Evolutionary conservation across 2,888 invertebrate species (phyloP).

Genomic region (Monoplex corrugatus): DNA sequence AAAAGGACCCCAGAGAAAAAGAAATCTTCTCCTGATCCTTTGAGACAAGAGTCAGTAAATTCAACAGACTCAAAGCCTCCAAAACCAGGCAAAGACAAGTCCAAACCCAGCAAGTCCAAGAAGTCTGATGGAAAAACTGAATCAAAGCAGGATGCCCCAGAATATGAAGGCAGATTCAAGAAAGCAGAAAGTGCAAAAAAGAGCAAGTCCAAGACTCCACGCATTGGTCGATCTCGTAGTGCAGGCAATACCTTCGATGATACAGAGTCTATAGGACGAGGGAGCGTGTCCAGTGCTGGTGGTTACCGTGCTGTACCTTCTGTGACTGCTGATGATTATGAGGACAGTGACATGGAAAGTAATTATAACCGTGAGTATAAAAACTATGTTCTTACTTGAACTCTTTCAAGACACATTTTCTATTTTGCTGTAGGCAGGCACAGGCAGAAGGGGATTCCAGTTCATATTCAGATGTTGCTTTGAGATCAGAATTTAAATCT

Average conservation of each 20-base stretch:
- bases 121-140: constrained; percentile 51
- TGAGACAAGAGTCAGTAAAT: background rate
- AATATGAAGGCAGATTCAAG: constrained; percentile 56
- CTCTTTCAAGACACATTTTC: too few relatives aligned
- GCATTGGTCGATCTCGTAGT: constrained; percentile 57
- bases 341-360: constrained; percentile 57
- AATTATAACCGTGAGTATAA: constrained; percentile 59
- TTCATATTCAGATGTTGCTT: too few relatives aligned
- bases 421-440: too few relatives aligned
- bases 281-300: constrained; percentile 43
- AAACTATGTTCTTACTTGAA: too few relatives aligned
- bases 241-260: constrained; percentile 59
- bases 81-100: constrained; percentile 15
- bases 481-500: too few relatives aligned
- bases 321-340: constrained; percentile 54
- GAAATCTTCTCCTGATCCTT: background rate
- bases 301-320: constrained; percentile 56
- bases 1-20: constrained; percentile 16
- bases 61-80: constrained; percentile 6
- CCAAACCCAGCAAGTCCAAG: background rate
- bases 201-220: constrained; percentile 55
- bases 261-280: constrained; percentile 51
- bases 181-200: constrained; percentile 56
- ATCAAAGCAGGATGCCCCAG: constrained; percentile 2
- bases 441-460: too few relatives aligned